Evolutionary conservation across 2,888 invertebrate species (phyloP).

Genomic region (Lamellibrachia satsuma): DNA sequence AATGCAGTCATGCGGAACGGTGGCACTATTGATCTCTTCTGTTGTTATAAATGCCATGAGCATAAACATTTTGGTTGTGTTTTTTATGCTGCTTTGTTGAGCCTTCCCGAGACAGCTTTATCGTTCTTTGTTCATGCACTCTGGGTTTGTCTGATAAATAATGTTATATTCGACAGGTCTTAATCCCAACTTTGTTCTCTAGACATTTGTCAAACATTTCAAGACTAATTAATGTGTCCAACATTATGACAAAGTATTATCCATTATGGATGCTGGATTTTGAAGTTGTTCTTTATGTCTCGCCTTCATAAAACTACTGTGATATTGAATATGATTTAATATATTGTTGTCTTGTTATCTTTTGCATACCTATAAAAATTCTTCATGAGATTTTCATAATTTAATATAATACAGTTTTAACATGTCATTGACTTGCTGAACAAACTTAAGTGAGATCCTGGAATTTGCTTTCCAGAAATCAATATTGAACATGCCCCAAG

Average conservation of each 20-base stretch:
- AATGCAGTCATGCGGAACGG: background rate
- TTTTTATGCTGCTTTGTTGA: slow-evolving; percentile 8
- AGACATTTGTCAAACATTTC: no score
- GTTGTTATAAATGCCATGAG: background rate
- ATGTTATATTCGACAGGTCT: background rate
- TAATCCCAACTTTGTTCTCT: background rate
- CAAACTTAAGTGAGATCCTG: background rate
- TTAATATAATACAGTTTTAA: background rate
- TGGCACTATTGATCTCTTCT: background rate
- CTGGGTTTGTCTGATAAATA: background rate
- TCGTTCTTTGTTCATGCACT: background rate
- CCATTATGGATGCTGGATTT: background rate
- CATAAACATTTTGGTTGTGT: background rate
- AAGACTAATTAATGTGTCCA: background rate
- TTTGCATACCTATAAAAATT: background rate
- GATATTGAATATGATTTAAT: background rate
- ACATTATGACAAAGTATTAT: background rate
- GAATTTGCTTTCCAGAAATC: background rate
- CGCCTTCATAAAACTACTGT: background rate
- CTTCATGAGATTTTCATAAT: background rate
- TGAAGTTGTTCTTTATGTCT: background rate
- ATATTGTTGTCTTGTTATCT: background rate
- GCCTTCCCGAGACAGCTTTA: background rate
- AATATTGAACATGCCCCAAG: background rate
- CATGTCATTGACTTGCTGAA: background rate